These are phyloP conservation scores for Hirtodrosophila confusa DNA, from an alignment of 2,888 invertebrate species.

Conservation along the genomic window DNA sequence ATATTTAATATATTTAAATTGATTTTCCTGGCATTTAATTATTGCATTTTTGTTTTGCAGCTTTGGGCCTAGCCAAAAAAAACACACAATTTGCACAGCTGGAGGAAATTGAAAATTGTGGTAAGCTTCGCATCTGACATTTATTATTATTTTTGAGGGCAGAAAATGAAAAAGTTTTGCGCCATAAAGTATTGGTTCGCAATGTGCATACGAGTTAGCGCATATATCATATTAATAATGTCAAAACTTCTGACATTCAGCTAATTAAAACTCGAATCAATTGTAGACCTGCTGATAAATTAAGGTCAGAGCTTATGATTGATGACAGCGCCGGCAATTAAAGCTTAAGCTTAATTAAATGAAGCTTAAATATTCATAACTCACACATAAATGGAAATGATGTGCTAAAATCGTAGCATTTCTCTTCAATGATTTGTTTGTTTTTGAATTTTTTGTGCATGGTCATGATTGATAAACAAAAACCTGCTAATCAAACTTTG, in stretches of 20 bases:
- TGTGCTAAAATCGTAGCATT: not conserved
- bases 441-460: too few relatives aligned
- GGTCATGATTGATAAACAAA: too few relatives aligned
- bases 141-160: conserved; percentile 8
- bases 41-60: conserved; percentile 30
- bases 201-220: conserved; percentile 6
- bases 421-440: not conserved
- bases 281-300: conserved; percentile 6
- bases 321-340: conserved; percentile 21
- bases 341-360: conserved; percentile 40
- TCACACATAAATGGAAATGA: conserved; percentile 4
- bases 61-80: not conserved
- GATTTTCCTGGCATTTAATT: conserved; percentile 18
- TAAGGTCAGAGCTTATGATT: conserved; percentile 38
- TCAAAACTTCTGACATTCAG: conserved; percentile 23
- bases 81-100: conserved; percentile 3
- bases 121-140: conserved; percentile 38
- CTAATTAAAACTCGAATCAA: conserved; percentile 31
- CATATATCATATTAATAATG: conserved; percentile 41
- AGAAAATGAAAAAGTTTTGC: conserved; percentile 7
- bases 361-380: conserved; percentile 1
- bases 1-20: conserved; percentile 26
- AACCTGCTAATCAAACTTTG: too few relatives aligned
- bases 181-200: not conserved
- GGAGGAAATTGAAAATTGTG: conserved; percentile 43